A percentile compares a stretch with the other conserved stretches of the same genome.
Evolutionary conservation across 2,113 vertebrate species (phyloP).

Genomic region (Peucedramus taeniatus): DNA sequence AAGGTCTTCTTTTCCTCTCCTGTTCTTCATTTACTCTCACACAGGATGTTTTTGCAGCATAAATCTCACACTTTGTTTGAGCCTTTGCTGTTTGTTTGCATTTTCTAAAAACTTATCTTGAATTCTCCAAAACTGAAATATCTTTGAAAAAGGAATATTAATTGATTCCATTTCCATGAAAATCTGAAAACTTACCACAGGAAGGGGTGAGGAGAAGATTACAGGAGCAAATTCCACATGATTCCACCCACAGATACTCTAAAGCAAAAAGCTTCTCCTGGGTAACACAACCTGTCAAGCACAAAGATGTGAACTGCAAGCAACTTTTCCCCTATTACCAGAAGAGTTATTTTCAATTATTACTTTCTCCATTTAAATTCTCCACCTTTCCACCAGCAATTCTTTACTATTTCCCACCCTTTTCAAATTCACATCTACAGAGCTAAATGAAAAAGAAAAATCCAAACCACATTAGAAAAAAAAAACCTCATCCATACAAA

Average conservation of each 20-base stretch:
- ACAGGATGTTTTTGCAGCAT: neutral
- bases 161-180: neutral
- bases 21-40: neutral
- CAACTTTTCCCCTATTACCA: neutral
- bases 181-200: neutral
- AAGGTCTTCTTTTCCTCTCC: neutral
- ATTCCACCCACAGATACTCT: neutral
- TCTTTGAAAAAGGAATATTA: neutral
- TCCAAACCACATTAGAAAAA: neutral
- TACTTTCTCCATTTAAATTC: neutral
- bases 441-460: neutral
- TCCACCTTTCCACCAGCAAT: neutral
- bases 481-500: neutral
- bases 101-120: neutral
- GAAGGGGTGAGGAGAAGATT: neutral
- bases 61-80: neutral
- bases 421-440: neutral
- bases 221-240: neutral
- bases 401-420: neutral
- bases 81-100: neutral
- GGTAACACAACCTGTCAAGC: constrained; percentile 2
- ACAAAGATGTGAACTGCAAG: neutral
- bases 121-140: neutral
- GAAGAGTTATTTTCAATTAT: neutral
- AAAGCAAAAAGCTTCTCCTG: neutral